phyloP scores from a whole-genome alignment of 2,113 vertebrate genomes.

The Hippocampus barbouri region DNA sequence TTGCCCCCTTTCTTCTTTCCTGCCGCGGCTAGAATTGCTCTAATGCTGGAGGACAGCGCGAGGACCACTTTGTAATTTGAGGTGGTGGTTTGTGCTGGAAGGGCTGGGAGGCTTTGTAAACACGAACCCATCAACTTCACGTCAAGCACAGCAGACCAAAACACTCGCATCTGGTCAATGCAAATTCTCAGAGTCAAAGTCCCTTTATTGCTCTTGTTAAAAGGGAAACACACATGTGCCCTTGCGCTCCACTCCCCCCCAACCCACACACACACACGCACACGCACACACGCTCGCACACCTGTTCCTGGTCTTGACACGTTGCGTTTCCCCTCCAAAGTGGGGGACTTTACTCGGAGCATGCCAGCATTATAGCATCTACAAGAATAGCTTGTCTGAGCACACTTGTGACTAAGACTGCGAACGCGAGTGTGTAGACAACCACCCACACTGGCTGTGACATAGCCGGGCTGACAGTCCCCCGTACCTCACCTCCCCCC shows the following conservation, averaged over 20 bases:
- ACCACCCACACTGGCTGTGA: constrained; percentile 67
- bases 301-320: constrained; percentile 57
- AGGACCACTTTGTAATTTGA: constrained; percentile 32
- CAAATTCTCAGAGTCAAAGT: constrained; percentile 23
- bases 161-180: constrained; percentile 31
- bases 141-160: constrained; percentile 16
- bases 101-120: background rate
- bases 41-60: constrained; percentile 29
- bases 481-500: constrained; percentile 19
- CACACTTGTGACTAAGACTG: constrained; percentile 54
- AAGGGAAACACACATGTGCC: constrained; percentile 8
- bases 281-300: constrained; percentile 32
- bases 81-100: constrained; percentile 7
- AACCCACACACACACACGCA: background rate
- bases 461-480: constrained; percentile 61
- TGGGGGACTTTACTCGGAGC: constrained; percentile 51
- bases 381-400: constrained; percentile 60
- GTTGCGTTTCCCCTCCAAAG: constrained; percentile 50
- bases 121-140: constrained; percentile 1
- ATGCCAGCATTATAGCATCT: constrained; percentile 42
- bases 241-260: background rate
- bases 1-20: constrained; percentile 39
- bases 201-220: constrained; percentile 22
- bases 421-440: constrained; percentile 47
- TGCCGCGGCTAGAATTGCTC: constrained; percentile 42